Conservation (phyloP, 2,797 vertebrate genomes). For the Sternotherus odoratus region DNA sequence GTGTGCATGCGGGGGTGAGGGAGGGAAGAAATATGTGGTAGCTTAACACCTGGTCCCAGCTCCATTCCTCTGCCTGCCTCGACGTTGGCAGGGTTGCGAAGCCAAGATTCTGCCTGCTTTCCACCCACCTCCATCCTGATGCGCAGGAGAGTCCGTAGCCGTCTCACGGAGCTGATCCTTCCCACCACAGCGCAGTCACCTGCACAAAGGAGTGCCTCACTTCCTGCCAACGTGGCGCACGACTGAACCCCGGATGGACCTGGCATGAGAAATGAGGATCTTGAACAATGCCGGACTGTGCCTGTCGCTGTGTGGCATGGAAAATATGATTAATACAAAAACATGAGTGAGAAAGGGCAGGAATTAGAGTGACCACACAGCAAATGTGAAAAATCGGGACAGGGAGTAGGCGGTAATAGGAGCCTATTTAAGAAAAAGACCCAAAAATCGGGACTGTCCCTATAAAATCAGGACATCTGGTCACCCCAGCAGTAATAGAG, state of each 20-base stretch:
- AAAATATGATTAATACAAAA: neutral
- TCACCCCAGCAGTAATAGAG: neutral
- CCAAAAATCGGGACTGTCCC: too few species aligned
- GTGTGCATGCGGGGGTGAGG: neutral
- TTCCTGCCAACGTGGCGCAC: neutral
- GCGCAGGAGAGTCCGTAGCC: accelerated
- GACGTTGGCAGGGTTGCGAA: neutral
- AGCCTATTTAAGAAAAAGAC: too few species aligned
- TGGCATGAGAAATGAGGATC: accelerated
- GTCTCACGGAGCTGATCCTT: accelerated
- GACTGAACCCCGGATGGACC: neutral
- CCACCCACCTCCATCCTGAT: neutral
- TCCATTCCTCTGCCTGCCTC: neutral
- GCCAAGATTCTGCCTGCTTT: neutral
- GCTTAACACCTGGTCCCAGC: neutral
- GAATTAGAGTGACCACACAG: neutral
- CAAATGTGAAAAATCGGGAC: too few species aligned
- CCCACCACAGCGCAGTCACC: accelerated
- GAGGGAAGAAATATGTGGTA: neutral
- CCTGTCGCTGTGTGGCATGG: neutral
- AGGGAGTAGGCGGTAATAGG: too few species aligned
- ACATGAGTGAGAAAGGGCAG: neutral
- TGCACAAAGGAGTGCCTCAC: accelerated
- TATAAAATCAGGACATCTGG: too few species aligned
- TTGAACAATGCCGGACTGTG: neutral